Conservation (phyloP, 92 coral and sea anemone species). For the Desmophyllum pertusum region DNA sequence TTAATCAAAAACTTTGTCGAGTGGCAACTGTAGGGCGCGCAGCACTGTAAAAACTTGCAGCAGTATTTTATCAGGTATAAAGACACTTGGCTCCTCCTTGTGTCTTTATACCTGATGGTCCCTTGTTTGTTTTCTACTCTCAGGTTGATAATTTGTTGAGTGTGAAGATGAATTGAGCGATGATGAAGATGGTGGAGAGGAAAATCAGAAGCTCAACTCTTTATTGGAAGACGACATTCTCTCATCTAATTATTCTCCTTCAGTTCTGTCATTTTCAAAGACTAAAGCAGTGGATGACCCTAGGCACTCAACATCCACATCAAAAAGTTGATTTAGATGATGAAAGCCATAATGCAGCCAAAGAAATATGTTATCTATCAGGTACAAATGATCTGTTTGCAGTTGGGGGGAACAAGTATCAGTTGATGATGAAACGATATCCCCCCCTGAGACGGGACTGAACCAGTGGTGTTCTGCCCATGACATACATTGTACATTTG, state of each 20-base stretch:
- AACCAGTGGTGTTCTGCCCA: too few species aligned
- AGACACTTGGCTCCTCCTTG: too few species aligned
- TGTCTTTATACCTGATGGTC: too few species aligned
- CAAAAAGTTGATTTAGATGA: neutral
- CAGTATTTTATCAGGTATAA: too few species aligned
- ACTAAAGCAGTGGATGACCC: neutral
- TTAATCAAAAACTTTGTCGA: too few species aligned
- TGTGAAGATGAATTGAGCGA: constrained; percentile 25
- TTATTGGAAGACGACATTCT: constrained; percentile 11
- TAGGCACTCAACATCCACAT: too few species aligned
- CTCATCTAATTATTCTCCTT: constrained; percentile 17
- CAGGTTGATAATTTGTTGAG: constrained; percentile 48
- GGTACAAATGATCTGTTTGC: constrained; percentile 7
- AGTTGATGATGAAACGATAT: too few species aligned
- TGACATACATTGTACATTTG: too few species aligned
- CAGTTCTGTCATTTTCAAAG: neutral
- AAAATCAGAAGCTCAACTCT: neutral
- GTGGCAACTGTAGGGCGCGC: too few species aligned
- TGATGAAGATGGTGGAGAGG: neutral
- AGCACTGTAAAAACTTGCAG: too few species aligned
- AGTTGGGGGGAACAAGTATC: too few species aligned
- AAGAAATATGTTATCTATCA: constrained; percentile 22
- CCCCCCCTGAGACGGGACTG: too few species aligned
- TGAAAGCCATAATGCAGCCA: constrained; percentile 18
- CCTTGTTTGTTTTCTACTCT: neutral